Evolutionary conservation across 2,797 vertebrate genomes (phyloP), one percentile per base, ranked within the genome.

Genomic region (Valencia hispanica): DNA sequence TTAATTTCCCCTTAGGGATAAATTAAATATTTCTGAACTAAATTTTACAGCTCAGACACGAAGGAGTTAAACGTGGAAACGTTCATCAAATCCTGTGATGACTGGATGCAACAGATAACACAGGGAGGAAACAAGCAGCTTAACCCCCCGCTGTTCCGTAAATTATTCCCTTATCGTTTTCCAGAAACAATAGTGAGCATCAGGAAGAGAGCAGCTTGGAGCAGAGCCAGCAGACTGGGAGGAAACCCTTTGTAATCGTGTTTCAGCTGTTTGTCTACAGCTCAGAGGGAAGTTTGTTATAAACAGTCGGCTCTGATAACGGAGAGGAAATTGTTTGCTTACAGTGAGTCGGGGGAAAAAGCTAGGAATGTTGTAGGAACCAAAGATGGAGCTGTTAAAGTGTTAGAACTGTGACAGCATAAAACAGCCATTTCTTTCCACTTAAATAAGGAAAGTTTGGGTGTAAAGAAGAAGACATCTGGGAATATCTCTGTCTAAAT

Each of bases 261-360:
- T 41, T 41, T 41, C 63, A 66, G 63, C 63, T 41, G 76, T n/a
- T 72, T 75, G 77, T 39, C 63, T 66, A 36, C 32, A 30, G 57
- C 51, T 7, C 59, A 4, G 57, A 51, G 47, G 86, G 82, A 88
- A 81, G 77, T 68, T 80, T 66, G n/a, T 39, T 71, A 51, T 83
- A 91, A 91, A 91, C 87, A 91, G 55, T 73, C 10, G 5, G 20
- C 25, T 36, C 48, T 75, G 79, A 82, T 75, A 83, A 74, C 36
- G 68, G 48, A 80, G 25, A 89, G 90, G 92, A 91, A 93, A 77
- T 68, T 55, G 80, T 50, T 47, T 32, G 47, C 47, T 36, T 2
- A 1, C 57, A 72, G 57, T 8, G 0, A 0, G n/a, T n/a, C 25
- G 20, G 45, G 25, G 27, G 7, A 68, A 66, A 68, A 68, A 27